Conservation (phyloP, 1,140 invertebrate species). For the Psilanteris sp. region DNA sequence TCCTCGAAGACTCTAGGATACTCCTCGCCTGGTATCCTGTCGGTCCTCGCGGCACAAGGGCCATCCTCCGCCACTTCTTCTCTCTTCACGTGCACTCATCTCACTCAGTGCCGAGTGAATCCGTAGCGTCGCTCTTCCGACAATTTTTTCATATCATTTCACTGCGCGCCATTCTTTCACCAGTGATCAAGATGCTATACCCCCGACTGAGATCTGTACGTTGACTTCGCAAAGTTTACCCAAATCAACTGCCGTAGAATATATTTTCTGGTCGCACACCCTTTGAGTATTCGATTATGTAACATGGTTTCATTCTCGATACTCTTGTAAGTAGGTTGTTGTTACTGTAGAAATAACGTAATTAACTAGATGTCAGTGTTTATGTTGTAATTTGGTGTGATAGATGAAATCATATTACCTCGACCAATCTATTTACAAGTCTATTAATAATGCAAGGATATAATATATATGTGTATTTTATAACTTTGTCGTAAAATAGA, state of each 20-base stretch:
- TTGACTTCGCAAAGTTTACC: conserved; percentile 1
- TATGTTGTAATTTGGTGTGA: no score
- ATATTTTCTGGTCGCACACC: conserved; percentile 3
- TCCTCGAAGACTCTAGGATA: conserved; percentile 78
- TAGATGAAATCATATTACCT: no score
- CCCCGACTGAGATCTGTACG: not conserved
- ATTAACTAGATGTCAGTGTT: no score
- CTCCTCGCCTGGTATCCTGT: conserved; percentile 75
- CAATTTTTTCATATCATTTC: conserved; percentile 37
- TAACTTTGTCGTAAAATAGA: no score
- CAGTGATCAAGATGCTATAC: not conserved
- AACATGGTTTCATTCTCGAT: no score
- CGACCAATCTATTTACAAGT: no score
- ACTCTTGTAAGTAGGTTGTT: no score
- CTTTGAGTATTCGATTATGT: not conserved
- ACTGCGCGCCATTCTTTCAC: not conserved
- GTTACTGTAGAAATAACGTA: no score
- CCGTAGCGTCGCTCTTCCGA: conserved; percentile 17
- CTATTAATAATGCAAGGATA: no score
- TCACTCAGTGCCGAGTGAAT: conserved; percentile 31
- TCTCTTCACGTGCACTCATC: conserved; percentile 50
- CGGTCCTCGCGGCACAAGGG: conserved; percentile 75
- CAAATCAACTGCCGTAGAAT: conserved; percentile 9
- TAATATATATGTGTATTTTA: no score
- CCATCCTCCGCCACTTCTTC: conserved; percentile 70